Base-by-base conservation (phyloP, 2,113 vertebrate genomes). In the Esox niger region DNA sequence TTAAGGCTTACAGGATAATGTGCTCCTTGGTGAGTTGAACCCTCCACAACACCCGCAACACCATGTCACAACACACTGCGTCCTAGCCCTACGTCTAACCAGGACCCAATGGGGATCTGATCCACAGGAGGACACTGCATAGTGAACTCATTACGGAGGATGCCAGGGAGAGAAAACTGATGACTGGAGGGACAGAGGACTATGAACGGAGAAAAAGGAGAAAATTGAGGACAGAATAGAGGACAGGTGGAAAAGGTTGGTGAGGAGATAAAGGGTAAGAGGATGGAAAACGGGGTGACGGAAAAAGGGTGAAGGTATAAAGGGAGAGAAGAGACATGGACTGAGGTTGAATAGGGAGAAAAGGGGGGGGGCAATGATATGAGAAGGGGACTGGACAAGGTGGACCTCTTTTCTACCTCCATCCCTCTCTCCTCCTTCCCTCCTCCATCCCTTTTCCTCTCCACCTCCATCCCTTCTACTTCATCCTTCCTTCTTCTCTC, bases 1-100 rank as follows among this genome's bases (percentile, higher is more conserved):
- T 93, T 93, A 92, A 88, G 84, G 82, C 87, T 91, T 90, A 91
- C 89, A 92, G 88, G 90, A 93, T 93, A 93, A 93, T 93, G 75
- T 90, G 90, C 88, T 91, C n/a, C 87, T 93, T 91, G 86, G 87
- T 4, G 80, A 87, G 75, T 80, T 83, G 84, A 89, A 88, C 85
- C 82, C 88, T 78, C 88, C 82, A 90, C 88, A 91, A 91, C 89
- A 92, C 84, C 78, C 85, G 82, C 84, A 77, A 80, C 80, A 77
- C 62, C 71, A 89, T 93, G 91, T 93, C 91, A 93, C 86, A 93
- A 93, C 91, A 93, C 81, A 23, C 5, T 17, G 4, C 15, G 3
- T 15, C 35, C 35, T 43, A 43, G 35, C 35, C 9, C 33, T 35
- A 35, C 10, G 9, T 13, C 13, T 13, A 11, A 35, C 35, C 15